Base-by-base conservation (phyloP, 1,140 invertebrate species). In the Parapsyche elsis region DNA sequence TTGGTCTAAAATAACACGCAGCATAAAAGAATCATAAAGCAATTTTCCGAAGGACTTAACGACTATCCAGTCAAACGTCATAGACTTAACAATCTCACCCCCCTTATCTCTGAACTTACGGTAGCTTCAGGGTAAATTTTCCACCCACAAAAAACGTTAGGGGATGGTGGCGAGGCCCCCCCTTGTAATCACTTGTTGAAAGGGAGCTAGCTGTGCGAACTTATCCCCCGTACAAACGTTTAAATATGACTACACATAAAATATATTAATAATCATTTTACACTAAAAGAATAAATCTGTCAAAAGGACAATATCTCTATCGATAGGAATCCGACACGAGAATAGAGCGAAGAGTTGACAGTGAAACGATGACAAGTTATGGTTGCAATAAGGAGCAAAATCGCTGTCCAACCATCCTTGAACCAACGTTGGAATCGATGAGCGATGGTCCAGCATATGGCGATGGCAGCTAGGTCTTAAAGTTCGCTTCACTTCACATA, bases 11-110 rank as follows among this genome's bases (percentile, higher is more conserved):
- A 81, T 81, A 81, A 70, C 80, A 76, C 80, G 71, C 9, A 78
- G 78, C 49, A 81, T 73, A 81, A 81, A 81, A 71, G 78, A 81
- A 81, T 79, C 77, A 81, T 81, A 81, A 81, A 81, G 70, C 78
- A 81, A 80, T 81, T 81, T 81, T 77, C 81, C 78, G 19, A 79
- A 79, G 77, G 70, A 81, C n/a, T 74, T 30, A 46, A 74, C 80
- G 46, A 80, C 49, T 57, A 71, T 79, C 77, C 77, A 70, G 77
- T 57, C 67, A 49, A 79, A 70, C 64, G 57, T 16, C 38, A 46
- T 64, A 49, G 44, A 30, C 80, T 78, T 76, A 59, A 73, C 61
- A 76, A 26, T 26, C 57, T 26, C 46, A 21, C 14, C 49, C 57
- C 70, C 57, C 7, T 7, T 4, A 64, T 71, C 49, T 53, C 53